phyloP scores from a whole-genome alignment of 2,797 vertebrate genomes.

The Trematomus bernacchii region DNA sequence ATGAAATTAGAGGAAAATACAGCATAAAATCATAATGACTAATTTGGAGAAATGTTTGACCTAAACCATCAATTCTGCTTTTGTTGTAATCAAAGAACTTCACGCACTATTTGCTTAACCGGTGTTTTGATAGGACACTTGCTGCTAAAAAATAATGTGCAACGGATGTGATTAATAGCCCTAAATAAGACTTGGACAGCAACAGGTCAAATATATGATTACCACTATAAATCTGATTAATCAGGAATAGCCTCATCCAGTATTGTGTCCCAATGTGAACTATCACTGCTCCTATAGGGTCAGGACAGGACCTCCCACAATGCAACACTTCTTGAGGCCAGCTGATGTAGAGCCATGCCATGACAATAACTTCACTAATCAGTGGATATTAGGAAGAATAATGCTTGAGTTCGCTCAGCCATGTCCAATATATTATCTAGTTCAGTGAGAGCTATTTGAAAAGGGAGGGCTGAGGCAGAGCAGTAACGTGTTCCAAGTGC shows the following conservation, averaged over 20 bases:
- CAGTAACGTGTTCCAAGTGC: conserved; percentile 34
- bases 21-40: conserved; percentile 36
- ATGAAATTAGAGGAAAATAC: conserved; percentile 23
- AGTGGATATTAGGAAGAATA: conserved; percentile 64
- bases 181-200: conserved; percentile 49
- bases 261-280: conserved; percentile 59
- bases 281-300: conserved; percentile 42
- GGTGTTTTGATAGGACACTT: conserved; percentile 57
- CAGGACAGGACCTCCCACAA: conserved; percentile 67
- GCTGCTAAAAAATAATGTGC: conserved; percentile 52
- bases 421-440: conserved; percentile 57
- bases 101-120: conserved; percentile 24
- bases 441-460: conserved; percentile 46
- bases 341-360: conserved; percentile 58
- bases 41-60: conserved; percentile 34
- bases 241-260: conserved; percentile 52
- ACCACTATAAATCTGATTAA: conserved; percentile 74
- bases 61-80: conserved; percentile 28
- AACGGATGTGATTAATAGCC: conserved; percentile 66
- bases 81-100: conserved; percentile 34
- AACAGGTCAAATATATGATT: conserved; percentile 69
- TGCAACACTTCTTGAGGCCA: conserved; percentile 52
- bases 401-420: conserved; percentile 52
- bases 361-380: conserved; percentile 68
- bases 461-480: conserved; percentile 35